These are phyloP conservation scores for Spilosoma lubricipeda DNA, from an alignment of 2,888 invertebrate species.

Conservation along the genomic window DNA sequence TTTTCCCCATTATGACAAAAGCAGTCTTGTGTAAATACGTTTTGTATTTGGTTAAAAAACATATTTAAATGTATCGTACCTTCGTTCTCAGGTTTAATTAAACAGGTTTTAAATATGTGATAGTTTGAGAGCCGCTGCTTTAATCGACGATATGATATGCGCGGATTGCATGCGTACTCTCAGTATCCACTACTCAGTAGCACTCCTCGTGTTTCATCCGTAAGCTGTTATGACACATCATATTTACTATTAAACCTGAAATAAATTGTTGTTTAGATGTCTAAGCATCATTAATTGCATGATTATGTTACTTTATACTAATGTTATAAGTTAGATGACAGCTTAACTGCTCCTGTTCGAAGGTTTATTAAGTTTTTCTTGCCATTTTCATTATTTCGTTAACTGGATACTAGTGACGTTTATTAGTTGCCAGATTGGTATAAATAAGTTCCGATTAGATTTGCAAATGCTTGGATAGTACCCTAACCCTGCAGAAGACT, in stretches of 20 bases:
- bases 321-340: not conserved
- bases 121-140: slow-evolving; percentile 21
- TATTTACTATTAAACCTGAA: slow-evolving; percentile 31
- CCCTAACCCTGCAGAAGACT: not conserved
- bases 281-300: slow-evolving; percentile 17
- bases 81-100: not conserved
- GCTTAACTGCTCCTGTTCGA: not conserved
- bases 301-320: slow-evolving; percentile 8
- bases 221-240: slow-evolving; percentile 46
- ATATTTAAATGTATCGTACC: not conserved
- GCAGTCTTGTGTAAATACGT: too few species aligned
- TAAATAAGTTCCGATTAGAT: not conserved
- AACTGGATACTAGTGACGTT: not conserved
- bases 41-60: not conserved
- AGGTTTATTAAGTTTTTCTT: not conserved
- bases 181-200: slow-evolving; percentile 43
- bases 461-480: not conserved
- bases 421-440: not conserved
- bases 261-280: slow-evolving; percentile 37
- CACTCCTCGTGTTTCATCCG: slow-evolving; percentile 43
- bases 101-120: not conserved
- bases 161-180: slow-evolving; percentile 46
- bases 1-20: too few species aligned
- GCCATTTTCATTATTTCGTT: not conserved
- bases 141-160: slow-evolving; percentile 50